Base-by-base conservation (phyloP, 2,888 invertebrate genomes). In the Cerastis leucographa region DNA sequence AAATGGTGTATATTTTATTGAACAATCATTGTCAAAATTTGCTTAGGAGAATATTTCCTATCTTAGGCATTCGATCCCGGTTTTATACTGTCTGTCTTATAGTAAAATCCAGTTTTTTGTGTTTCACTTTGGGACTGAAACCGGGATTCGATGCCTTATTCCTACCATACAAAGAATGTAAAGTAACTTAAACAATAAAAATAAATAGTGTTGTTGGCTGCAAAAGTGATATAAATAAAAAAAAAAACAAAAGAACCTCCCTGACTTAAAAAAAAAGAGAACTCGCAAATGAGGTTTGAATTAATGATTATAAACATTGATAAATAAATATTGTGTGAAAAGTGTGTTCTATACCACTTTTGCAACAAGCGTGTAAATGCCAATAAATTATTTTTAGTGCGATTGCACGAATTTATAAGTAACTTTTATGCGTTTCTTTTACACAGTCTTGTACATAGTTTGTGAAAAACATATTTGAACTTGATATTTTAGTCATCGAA, bases 361-460 rank as follows among this genome's bases (percentile, higher is more conserved):
- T 78, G 78, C 81, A 86, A 73, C n/a, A 71, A 76, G 65, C 62
- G 25, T 35, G 35, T 65, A 17, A 67, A 74, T 68, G 71, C 62
- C 9, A 73, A 78, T 74, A 65, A 51, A 76, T 59, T n/a, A 77
- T 54, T 74, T 69, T 76, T 68, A 78, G 59, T 72, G 74, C 56
- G 4, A 67, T 46, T 67, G 70, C 71, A 81, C 49, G 29, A 40
- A 42, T 49, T 54, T 22, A 12, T 71, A 79, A 74, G 78, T 71
- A 76, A 86, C 78, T 75, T 78, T 70, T 44, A 40, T 71, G 62
- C 78, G 86, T 75, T 67, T 78, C 29, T 29, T 61, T 35, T 35
- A 35, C 35, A 35, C 3, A 35, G 7, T 78, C 29, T 29, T 61
- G 19, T 35, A 35, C 35, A 35, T 35, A 35, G 7, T 11, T 54